Conservation (phyloP, 2,113 vertebrate species). For the Pangasianodon gigas region DNA sequence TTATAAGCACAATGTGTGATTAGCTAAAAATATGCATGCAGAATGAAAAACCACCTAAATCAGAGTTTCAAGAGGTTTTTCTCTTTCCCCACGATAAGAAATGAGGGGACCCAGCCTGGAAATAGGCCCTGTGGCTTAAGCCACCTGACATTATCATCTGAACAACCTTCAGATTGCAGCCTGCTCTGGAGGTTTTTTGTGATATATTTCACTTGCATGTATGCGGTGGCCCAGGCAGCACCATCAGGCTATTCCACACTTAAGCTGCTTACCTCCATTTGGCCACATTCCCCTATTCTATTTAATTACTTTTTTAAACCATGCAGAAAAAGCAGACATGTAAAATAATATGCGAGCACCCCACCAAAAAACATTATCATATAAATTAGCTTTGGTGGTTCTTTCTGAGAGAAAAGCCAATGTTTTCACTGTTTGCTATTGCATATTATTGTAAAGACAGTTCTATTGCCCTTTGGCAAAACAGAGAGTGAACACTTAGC, state of each 20-base stretch:
- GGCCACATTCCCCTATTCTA: conserved; percentile 31
- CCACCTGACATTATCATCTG: too few relatives aligned
- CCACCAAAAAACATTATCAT: conserved; percentile 21
- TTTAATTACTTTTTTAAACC: conserved; percentile 51
- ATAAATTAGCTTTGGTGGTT: conserved; percentile 15
- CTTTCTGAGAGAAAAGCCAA: background rate
- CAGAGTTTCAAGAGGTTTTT: background rate
- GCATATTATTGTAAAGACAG: conserved; percentile 18
- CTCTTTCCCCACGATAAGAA: background rate
- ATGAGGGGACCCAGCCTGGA: background rate
- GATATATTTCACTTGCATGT: background rate
- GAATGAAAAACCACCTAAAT: background rate
- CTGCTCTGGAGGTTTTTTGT: background rate
- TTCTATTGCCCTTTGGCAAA: background rate
- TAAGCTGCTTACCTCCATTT: conserved; percentile 48
- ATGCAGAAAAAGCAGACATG: conserved; percentile 11
- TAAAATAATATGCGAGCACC: conserved; percentile 35
- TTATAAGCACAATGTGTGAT: background rate
- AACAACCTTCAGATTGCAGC: background rate
- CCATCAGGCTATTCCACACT: conserved; percentile 29
- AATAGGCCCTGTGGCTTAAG: background rate
- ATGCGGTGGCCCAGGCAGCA: background rate
- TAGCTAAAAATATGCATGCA: background rate
- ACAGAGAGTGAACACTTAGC: background rate
- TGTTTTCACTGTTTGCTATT: background rate